A percentile compares a stretch with the other conserved stretches of the same genome.
These are phyloP conservation scores for Heloderma charlesbogerti DNA, from an alignment of 2,113 vertebrate genomes.

Conservation along the genomic window DNA sequence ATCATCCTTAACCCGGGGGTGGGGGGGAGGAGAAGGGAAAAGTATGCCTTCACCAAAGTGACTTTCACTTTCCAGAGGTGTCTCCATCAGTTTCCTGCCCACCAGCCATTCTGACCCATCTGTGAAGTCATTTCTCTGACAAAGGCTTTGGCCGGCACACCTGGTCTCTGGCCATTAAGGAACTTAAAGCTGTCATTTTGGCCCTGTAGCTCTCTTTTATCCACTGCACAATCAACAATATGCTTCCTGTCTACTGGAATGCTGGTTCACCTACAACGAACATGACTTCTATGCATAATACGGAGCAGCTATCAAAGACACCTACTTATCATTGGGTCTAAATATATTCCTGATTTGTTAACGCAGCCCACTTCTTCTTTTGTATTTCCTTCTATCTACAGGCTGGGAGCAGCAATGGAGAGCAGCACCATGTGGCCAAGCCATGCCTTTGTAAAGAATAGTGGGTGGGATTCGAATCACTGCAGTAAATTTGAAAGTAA, in stretches of 20 bases:
- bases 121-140: not conserved
- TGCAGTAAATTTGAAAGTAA: conserved; percentile 1
- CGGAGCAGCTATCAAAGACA: not conserved
- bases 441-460: not conserved
- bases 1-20: not conserved
- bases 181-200: not conserved
- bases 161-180: not conserved
- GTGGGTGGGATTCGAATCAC: not conserved
- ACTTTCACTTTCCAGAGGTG: not conserved
- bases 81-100: not conserved
- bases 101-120: not conserved
- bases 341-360: not conserved
- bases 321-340: not conserved
- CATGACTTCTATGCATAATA: not conserved
- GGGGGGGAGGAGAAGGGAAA: not conserved
- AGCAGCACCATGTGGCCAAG: not conserved
- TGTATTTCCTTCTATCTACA: not conserved
- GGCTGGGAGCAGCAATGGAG: not conserved
- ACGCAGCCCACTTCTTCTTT: not conserved
- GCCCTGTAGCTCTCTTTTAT: not conserved
- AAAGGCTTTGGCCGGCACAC: not conserved
- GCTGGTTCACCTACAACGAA: not conserved
- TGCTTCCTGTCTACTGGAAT: not conserved
- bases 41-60: not conserved
- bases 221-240: not conserved